Conservation (phyloP, 2,888 invertebrate species). For the Drosophila pegasa region DNA sequence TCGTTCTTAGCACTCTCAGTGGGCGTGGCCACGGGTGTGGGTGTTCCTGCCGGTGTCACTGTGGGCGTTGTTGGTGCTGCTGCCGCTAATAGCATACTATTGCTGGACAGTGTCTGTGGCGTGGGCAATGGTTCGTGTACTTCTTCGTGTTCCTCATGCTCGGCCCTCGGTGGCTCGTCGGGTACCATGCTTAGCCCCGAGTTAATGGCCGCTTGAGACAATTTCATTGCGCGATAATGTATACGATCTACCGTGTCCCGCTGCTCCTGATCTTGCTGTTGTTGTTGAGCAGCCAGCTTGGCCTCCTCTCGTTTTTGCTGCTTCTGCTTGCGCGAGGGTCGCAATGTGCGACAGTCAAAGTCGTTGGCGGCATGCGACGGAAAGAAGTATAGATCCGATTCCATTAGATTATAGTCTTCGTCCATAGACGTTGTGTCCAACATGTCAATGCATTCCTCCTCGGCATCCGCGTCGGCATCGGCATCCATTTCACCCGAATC, state of each 20-base stretch:
- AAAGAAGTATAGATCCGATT: constrained; percentile 84
- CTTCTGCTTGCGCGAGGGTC: constrained; percentile 81
- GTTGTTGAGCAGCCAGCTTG: constrained; percentile 41
- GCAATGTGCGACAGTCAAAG: constrained; percentile 81
- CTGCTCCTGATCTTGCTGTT: constrained; percentile 42
- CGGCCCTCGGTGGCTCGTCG: constrained; percentile 44
- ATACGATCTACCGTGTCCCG: constrained; percentile 61
- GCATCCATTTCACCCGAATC: constrained; percentile 89
- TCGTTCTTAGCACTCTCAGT: constrained; percentile 82
- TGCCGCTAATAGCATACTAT: background rate
- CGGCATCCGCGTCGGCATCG: constrained; percentile 86
- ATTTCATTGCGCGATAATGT: constrained; percentile 80
- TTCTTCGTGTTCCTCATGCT: constrained; percentile 15
- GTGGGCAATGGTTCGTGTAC: constrained; percentile 16
- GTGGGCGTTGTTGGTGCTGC: constrained; percentile 31
- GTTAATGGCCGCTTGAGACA: constrained; percentile 78
- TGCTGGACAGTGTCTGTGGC: constrained; percentile 6
- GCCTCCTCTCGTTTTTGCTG: constrained; percentile 64
- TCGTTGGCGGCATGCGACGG: constrained; percentile 72
- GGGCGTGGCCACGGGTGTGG: constrained; percentile 58
- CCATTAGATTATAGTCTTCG: constrained; percentile 84
- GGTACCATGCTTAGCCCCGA: constrained; percentile 59
- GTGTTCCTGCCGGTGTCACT: constrained; percentile 38
- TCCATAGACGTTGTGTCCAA: constrained; percentile 85
- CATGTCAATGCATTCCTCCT: constrained; percentile 86